Evolutionary conservation across 2,797 vertebrate genomes (phyloP).

Genomic region (Amblyraja radiata): DNA sequence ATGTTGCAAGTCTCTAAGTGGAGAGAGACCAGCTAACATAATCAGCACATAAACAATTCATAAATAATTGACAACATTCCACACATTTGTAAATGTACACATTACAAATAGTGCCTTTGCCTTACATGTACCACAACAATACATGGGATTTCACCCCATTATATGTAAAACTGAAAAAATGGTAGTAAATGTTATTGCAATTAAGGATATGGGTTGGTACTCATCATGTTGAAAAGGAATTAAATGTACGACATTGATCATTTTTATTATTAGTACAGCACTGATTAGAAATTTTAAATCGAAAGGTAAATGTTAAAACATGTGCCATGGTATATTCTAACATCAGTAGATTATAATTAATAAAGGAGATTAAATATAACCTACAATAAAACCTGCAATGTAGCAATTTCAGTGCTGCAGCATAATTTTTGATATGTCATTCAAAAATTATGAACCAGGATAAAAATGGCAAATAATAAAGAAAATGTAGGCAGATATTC

Average conservation of each 20-base stretch:
- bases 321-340: not conserved
- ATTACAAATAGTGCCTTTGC: not conserved
- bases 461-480: constrained; percentile 5
- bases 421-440: not conserved
- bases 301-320: not conserved
- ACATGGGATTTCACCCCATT: not conserved
- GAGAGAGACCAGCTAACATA: not conserved
- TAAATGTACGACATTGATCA: not conserved
- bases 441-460: not conserved
- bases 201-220: not conserved
- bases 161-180: not conserved
- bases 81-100: constrained; percentile 12
- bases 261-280: not conserved
- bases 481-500: not conserved
- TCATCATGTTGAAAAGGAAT: not conserved
- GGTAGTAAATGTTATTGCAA: constrained; percentile 1
- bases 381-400: constrained; percentile 17
- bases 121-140: not conserved
- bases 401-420: not conserved
- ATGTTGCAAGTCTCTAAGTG: not conserved
- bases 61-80: constrained; percentile 31
- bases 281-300: not conserved
- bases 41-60: not conserved
- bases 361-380: not conserved
- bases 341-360: not conserved